Evolutionary conservation across 1,140 invertebrate genomes (phyloP), one percentile per base, ranked within the genome.

Genomic region (Acyrthosiphon pisum): DNA sequence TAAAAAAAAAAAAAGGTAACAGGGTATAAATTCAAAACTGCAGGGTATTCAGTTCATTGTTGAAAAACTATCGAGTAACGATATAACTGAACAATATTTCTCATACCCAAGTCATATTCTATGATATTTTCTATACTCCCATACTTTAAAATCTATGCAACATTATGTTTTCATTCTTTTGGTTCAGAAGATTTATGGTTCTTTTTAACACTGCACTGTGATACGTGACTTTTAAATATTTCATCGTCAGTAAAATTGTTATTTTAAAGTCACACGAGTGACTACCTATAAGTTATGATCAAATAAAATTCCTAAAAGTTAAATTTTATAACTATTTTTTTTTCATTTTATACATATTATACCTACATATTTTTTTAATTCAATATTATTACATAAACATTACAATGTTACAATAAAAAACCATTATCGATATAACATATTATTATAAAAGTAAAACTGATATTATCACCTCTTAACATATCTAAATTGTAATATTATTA

Each of bases 201-300:
- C 11, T 89, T 46, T 89, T 89, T 53, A 89, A 89, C 87, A 89
- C 87, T 50, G 23, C 6, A 26, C 20, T 37, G 35, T 89, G 48
- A 53, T 53, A 89, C 87, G 22, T 53, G 87, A 53, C 46, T 89
- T 50, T 89, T 89, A 53, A 89, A 89, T 53, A 89, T 89, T 89
- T 53, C 41, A 53, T 37, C 46, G 46, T 89, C 48, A 53, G n/a
- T 53, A 23, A 89, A 30, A 22, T 84, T 41, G 83, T 84, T n/a
- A 88, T 48, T 88, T 48, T 88, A 9, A 88, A 88, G 30, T 48
- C 44, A 88, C 30, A 35, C 11, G 20, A 48, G 30, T 35, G n/a
- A n/a, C 30, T n/a, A 76, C 60, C 30, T 76, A n/a, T 76, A 76
- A 76, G 48, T 44, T 41, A 88, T 88, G 26, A 30, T 88, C 46